phyloP scores from a whole-genome alignment of 1,140 invertebrate species.

The Drosophila setifemur region DNA sequence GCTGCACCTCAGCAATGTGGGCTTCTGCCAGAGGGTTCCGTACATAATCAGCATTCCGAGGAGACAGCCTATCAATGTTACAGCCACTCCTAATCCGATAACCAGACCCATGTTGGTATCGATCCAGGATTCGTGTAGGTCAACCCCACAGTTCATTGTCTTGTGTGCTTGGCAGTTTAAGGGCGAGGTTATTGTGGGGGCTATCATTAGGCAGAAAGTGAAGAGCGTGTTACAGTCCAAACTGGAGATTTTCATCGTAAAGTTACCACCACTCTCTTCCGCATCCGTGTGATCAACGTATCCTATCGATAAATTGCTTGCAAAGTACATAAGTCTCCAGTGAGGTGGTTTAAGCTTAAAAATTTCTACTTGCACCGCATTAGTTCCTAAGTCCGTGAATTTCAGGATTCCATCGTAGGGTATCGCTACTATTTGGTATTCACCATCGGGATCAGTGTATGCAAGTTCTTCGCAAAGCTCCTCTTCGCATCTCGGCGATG shows the following conservation, averaged over 20 bases:
- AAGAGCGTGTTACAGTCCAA: slow-evolving; percentile 26
- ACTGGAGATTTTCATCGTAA: background rate
- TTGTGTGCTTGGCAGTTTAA: slow-evolving; percentile 41
- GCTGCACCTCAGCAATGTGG: slow-evolving; percentile 33
- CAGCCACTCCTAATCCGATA: slow-evolving; percentile 21
- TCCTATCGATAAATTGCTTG: background rate
- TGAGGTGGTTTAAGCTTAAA: background rate
- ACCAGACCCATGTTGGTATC: slow-evolving; percentile 10
- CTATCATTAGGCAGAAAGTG: slow-evolving; percentile 34
- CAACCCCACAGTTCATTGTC: slow-evolving; percentile 12
- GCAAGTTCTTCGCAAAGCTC: background rate
- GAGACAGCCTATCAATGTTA: slow-evolving; percentile 20
- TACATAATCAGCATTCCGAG: slow-evolving; percentile 45
- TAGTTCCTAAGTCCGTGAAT: background rate
- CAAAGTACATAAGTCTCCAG: slow-evolving; percentile 35
- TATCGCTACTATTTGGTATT: background rate
- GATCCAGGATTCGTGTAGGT: slow-evolving; percentile 35
- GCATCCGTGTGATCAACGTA: background rate
- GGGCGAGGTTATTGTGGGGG: background rate
- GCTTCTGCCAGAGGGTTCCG: slow-evolving; percentile 35
- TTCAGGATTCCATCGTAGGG: slow-evolving; percentile 3
- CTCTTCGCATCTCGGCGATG: background rate
- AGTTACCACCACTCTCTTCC: background rate
- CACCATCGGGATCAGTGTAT: background rate
- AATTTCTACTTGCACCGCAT: background rate